These are phyloP conservation scores for Rhinichthys osculus DNA, from an alignment of 2,797 vertebrate species.

Conservation along the genomic window DNA sequence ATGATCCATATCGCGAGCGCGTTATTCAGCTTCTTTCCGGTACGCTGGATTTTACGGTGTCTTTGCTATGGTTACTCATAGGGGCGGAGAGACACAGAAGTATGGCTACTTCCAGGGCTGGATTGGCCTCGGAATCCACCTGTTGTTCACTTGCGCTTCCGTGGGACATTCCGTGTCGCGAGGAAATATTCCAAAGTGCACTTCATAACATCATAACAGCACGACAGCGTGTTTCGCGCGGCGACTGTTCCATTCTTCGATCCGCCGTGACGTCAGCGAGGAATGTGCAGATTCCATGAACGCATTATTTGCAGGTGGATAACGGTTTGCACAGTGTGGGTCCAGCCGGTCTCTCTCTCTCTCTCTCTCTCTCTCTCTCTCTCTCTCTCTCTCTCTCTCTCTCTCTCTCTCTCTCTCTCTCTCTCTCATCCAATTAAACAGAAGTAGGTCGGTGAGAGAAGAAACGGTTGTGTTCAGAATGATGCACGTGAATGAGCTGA, in stretches of 20 bases:
- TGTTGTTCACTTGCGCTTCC: constrained; percentile 53
- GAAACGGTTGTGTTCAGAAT: not conserved
- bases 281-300: constrained; percentile 10
- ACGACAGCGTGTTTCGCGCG: not conserved
- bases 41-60: constrained; percentile 23
- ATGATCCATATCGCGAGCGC: constrained; percentile 2
- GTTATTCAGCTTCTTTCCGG: constrained; percentile 20
- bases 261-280: constrained; percentile 5
- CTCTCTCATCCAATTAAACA: constrained; percentile 40
- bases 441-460: constrained; percentile 27
- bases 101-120: constrained; percentile 51
- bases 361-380: not conserved
- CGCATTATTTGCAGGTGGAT: constrained; percentile 31
- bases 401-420: not conserved
- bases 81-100: constrained; percentile 52
- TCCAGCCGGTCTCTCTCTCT: not conserved
- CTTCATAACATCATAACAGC: not conserved
- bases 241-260: not conserved
- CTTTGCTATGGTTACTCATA: constrained; percentile 53
- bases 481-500: constrained; percentile 18
- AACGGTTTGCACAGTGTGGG: constrained; percentile 1
- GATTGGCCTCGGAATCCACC: constrained; percentile 59
- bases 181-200: constrained; percentile 10
- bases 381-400: too few species aligned
- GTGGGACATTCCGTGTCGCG: constrained; percentile 19